Base-by-base conservation (phyloP, 2,888 invertebrate species). In the Lissocephala sabroskyi region DNA sequence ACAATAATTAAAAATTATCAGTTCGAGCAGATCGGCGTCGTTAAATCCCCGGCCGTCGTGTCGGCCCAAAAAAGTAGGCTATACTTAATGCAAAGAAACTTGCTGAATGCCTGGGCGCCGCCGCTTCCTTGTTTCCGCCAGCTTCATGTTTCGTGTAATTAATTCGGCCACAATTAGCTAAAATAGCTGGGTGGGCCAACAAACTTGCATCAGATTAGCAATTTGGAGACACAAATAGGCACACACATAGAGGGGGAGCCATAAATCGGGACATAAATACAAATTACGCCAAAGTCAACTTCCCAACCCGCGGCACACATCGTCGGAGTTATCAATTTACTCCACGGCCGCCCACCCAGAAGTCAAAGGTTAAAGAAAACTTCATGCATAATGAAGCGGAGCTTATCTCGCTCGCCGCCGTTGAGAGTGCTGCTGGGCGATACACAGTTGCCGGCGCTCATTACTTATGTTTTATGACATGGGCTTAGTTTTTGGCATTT, bases 401-500 rank as follows among this genome's bases (percentile, higher is more conserved):
- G 53, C 48, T 52, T 23, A 23, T 23, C 23, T 23, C 4, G n/a
- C n/a, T n/a, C n/a, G n/a, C n/a, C n/a, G n/a, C n/a, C n/a, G n/a
- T n/a, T n/a, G n/a, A n/a, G n/a, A n/a, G 10, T 11, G 36, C 33
- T 19, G 42, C 43, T 48, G 13, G 14, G 13, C 6, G 30, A 10
- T 6, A n/a, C 13, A 32, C 11, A 11, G 13, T 35, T 16, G 3
- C 16, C 40, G 29, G 39, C 28, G 50, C 59, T 57, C 74, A 66
- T 66, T 74, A 71, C 75, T 74, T 74, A 74, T 70, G 59, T 71
- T 66, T 70, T 70, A 70, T 70, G 68, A 62, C 67, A 70, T 44
- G 41, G 56, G 55, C 61, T 70, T 59, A 54, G 56, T 51, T 57
- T 53, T 49, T 44, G 45, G 50, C 55, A 63, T 62, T 59, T 52